Evolutionary conservation across 1,140 invertebrate genomes (phyloP).

Genomic region (Drosophila biarmipes): DNA sequence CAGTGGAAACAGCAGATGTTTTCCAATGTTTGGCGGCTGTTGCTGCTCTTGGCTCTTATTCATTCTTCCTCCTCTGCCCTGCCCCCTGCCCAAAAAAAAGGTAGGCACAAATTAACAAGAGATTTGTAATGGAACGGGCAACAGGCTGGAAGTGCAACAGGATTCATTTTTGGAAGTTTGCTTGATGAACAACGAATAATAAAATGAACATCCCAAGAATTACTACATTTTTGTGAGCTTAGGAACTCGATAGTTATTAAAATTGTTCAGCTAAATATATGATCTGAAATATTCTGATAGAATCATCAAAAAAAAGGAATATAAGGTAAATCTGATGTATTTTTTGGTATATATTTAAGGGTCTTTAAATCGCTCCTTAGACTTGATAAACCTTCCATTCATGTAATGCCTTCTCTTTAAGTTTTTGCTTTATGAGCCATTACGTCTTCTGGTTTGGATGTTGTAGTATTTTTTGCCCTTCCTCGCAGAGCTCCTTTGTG

Average conservation of each 20-base stretch:
- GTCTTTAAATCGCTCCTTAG: background rate
- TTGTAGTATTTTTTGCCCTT: constrained; percentile 21
- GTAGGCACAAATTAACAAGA: constrained; percentile 27
- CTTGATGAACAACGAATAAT: too few species aligned
- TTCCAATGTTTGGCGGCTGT: constrained; percentile 79
- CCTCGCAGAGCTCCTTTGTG: constrained; percentile 27
- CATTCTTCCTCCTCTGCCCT: constrained; percentile 10
- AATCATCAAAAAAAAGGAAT: too few species aligned
- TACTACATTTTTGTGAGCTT: too few species aligned
- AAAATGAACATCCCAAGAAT: too few species aligned
- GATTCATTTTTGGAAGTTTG: background rate
- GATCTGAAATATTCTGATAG: background rate
- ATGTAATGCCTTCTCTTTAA: constrained; percentile 20
- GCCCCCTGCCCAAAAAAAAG: constrained; percentile 10
- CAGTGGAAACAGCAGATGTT: constrained; percentile 71
- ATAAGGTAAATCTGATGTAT: background rate
- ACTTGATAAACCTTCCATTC: background rate
- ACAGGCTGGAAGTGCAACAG: constrained; percentile 6
- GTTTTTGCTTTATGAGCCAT: constrained; percentile 79
- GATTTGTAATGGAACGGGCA: constrained; percentile 34
- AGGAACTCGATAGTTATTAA: too few species aligned
- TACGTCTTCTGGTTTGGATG: constrained; percentile 54
- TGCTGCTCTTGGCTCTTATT: constrained; percentile 42
- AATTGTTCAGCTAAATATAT: too few species aligned
- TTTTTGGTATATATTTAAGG: background rate